Evolutionary conservation across 2,797 vertebrate genomes (phyloP), one percentile per base, ranked within the genome.

Genomic region (Pseudotriccus pelzelni): DNA sequence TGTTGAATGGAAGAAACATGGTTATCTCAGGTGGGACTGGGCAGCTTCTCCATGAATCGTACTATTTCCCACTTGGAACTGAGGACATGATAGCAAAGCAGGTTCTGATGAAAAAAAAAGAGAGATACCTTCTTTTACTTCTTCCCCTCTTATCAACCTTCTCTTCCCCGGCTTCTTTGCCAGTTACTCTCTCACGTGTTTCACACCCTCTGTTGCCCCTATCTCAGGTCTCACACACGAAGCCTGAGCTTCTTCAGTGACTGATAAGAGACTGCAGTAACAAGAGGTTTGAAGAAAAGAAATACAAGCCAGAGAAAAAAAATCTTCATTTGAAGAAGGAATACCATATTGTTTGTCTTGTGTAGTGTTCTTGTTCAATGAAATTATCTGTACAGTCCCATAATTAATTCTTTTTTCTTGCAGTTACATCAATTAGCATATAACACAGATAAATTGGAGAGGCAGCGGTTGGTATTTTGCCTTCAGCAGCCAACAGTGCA

Each of bases 361-460:
- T 52, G 37, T 84, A 60, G 50, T 67, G 66, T 25, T 91, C 53
- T 84, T 64, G n/a, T 89, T 93, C 84, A 86, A 59, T 58, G 43
- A 94, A 87, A 91, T 90, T 84, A 86, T 84, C 90, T 67, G 59
- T 76, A 75, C 60, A 80, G 47, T 79, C 55, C 52, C 46, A 30
- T 69, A 74, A 90, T 88, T 84, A 88, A 91, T 88, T 92, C 81
- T 27, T 82, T 89, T 94, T 95, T 67, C 83, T 89, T 84, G 44
- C 50, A 78, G 62, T 87, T 72, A 63, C 24, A 73, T 78, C 64
- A 77, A 85, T 94, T 95, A 94, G 68, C 76, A 62, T 89, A 22
- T 70, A 94, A 82, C 58, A 88, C 30, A 90, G 93, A 88, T 84
- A 91, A 94, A 91, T 25, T 21, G 28, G 91, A 87, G 89, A 75